Conservation (phyloP, 2,888 invertebrate species). For the Dicranocentrus wangi region DNA sequence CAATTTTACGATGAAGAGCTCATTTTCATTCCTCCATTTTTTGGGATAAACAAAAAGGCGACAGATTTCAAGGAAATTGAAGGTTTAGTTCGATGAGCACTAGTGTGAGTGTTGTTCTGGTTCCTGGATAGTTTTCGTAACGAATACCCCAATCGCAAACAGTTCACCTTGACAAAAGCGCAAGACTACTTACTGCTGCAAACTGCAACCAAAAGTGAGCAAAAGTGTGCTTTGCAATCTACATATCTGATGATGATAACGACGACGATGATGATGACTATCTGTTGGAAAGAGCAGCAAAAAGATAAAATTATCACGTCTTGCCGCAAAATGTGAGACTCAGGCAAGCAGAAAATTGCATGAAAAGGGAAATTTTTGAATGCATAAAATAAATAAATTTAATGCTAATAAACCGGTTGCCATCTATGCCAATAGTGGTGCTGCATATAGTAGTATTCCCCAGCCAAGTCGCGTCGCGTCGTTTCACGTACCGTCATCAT, state of each 20-base stretch:
- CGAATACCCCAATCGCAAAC: slow-evolving; percentile 20
- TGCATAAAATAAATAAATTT: slow-evolving; percentile 31
- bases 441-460: too few species aligned
- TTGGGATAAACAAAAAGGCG: neutral
- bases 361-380: slow-evolving; percentile 44
- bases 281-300: slow-evolving; percentile 1
- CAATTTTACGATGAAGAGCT: neutral
- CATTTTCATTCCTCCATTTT: slow-evolving; percentile 6
- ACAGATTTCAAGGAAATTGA: slow-evolving; percentile 25
- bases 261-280: slow-evolving; percentile 4
- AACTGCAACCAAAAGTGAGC: neutral
- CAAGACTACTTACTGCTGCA: too few species aligned
- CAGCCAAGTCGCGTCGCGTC: neutral
- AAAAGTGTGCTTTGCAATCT: neutral
- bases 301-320: slow-evolving; percentile 8
- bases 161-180: slow-evolving; percentile 25
- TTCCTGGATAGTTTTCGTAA: slow-evolving; percentile 34
- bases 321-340: slow-evolving; percentile 6
- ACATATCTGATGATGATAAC: neutral
- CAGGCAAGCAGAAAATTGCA: slow-evolving; percentile 24
- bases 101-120: neutral
- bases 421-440: slow-evolving; percentile 17
- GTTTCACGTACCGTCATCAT: neutral
- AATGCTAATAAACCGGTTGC: slow-evolving; percentile 38
- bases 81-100: neutral